A percentile compares a stretch with the other conserved stretches of the same genome.
These are phyloP conservation scores for Odontamblyopus lacepedii DNA, from an alignment of 2,797 vertebrate species.

Conservation along the genomic window DNA sequence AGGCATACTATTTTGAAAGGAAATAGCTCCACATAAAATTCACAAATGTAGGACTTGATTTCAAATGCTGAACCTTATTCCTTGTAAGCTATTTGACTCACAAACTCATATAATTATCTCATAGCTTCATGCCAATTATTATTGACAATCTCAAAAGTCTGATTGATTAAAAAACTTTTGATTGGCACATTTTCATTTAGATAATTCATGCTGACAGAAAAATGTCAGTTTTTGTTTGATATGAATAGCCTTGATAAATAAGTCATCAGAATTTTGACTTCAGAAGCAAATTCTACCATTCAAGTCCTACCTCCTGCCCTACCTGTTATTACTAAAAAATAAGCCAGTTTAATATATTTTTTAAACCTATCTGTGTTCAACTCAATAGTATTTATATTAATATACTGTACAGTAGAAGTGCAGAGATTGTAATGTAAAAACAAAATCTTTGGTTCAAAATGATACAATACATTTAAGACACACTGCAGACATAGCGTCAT, in stretches of 20 bases:
- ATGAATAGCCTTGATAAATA: background rate
- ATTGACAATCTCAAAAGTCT: background rate
- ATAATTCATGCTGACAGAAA: background rate
- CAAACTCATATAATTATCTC: background rate
- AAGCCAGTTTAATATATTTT: background rate
- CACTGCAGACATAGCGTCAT: constrained; percentile 26
- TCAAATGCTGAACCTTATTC: background rate
- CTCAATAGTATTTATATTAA: constrained; percentile 14
- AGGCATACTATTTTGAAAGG: background rate
- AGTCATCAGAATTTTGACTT: background rate
- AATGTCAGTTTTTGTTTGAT: background rate
- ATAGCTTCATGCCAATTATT: background rate
- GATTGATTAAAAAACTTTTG: background rate
- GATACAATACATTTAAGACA: constrained; percentile 55
- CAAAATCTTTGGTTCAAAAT: constrained; percentile 75
- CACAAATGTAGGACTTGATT: background rate
- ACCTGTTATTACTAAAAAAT: background rate
- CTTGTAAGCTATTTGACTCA: background rate
- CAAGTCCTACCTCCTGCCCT: background rate
- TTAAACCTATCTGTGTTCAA: constrained; percentile 10
- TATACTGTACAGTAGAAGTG: constrained; percentile 61
- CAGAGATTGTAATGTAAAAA: constrained; percentile 51
- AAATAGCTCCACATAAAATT: background rate
- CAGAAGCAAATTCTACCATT: background rate
- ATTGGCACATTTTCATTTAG: background rate